These are phyloP conservation scores for Mohoua ochrocephala DNA, from an alignment of 2,113 vertebrate genomes.

Conservation along the genomic window DNA sequence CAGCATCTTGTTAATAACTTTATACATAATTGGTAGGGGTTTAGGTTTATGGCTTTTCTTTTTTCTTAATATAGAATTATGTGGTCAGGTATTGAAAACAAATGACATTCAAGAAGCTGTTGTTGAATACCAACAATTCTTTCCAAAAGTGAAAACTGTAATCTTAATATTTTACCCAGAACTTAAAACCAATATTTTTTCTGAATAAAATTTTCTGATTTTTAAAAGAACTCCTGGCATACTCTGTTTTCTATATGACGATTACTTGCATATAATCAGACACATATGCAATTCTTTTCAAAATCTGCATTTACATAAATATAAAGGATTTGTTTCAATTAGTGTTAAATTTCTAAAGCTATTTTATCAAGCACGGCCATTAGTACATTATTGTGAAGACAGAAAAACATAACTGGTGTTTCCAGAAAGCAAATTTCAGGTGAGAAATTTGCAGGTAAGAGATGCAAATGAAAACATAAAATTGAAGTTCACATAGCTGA, in stretches of 20 bases:
- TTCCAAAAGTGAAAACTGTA: background rate
- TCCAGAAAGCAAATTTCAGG: background rate
- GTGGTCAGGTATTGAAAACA: background rate
- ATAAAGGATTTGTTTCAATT: background rate
- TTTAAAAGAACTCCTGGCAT: background rate
- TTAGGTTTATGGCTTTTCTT: background rate
- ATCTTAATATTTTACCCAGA: background rate
- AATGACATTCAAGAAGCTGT: background rate
- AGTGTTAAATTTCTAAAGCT: background rate
- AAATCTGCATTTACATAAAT: background rate
- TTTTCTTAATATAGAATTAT: background rate
- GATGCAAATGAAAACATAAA: background rate
- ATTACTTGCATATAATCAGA: background rate
- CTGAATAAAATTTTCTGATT: background rate
- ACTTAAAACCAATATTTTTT: background rate
- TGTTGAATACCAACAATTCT: background rate
- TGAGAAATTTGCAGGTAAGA: background rate
- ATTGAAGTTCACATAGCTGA: background rate
- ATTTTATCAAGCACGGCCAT: background rate
- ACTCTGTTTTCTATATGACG: background rate
- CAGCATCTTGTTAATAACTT: constrained; percentile 22
- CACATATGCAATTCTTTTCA: background rate
- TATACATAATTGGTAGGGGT: background rate
- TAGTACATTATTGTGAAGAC: background rate
- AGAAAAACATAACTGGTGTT: background rate